Base-by-base conservation (phyloP, 2,888 invertebrate genomes). In the Tetranychus truncatus region DNA sequence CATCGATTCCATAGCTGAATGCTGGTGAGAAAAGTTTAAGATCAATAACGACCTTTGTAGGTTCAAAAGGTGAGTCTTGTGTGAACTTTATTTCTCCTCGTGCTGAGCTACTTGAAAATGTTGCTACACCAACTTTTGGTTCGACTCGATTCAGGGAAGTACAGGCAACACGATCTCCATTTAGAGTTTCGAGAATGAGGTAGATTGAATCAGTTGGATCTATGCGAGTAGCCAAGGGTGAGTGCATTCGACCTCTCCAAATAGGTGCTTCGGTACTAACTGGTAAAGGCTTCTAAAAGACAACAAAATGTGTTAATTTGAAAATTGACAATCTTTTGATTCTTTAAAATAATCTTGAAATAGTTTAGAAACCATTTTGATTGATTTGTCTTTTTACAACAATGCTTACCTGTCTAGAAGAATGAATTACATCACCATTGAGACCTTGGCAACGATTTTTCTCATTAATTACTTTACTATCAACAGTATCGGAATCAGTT, bases 161-260 rank as follows among this genome's bases (percentile, higher is more conserved):
- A 73, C 79, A 79, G 44, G 78, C 78, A 7, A 79, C 65, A 15
- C 11, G 55, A 18, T 76, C 71, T 69, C 76, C 75, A 21, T 76
- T 75, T 7, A 87, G 83, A 81, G 91, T 89, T 74, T 87, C 87
- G 24, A 93, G 84, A 71, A 92, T 91, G 74, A 93, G 85, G 81
- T 91, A 92, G 44, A 92, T 84, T 66, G 73, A 75, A 67, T 74
- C 74, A 11, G 76, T 66, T 20, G 66, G 88, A 74, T 91, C 81
- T 71, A 89, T 83, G 75, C 88, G 83, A 78, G 88, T 86, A 0
- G 88, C 86, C 81, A 79, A 72, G 11, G 74, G 75, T 21, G 78
- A 75, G 73, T 77, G 78, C 18, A 78, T 78, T 11, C 79, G 77
- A 24, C 79, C 78, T 45, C 77, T 78, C 8, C 77, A 74, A 4